Evolutionary conservation across 2,113 vertebrate genomes (phyloP).

Genomic region (Maccullochella peelii): DNA sequence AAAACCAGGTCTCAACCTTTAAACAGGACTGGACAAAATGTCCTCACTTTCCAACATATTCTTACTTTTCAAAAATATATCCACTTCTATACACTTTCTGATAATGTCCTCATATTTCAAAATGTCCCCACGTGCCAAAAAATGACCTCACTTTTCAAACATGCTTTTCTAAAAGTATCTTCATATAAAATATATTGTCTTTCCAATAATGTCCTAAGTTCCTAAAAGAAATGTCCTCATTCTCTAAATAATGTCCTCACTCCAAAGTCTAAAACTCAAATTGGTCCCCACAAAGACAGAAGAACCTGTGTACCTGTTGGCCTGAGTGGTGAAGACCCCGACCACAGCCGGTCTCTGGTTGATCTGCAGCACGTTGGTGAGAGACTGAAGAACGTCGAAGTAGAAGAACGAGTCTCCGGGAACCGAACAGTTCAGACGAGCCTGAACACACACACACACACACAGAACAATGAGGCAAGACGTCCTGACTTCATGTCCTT

Average conservation of each 20-base stretch:
- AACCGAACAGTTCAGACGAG: constrained; percentile 91
- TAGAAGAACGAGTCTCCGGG: constrained; percentile 93
- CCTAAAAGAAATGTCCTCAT: not conserved
- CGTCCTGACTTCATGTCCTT: too few relatives aligned
- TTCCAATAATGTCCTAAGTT: too few relatives aligned
- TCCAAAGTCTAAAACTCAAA: too few relatives aligned
- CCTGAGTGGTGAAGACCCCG: constrained; percentile 92
- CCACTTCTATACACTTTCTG: too few relatives aligned
- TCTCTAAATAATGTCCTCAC: not conserved
- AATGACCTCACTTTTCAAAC: not conserved
- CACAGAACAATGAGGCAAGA: not conserved
- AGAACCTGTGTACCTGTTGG: constrained; percentile 86
- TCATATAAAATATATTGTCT: too few relatives aligned
- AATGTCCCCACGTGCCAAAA: too few relatives aligned
- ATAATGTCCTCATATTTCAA: too few relatives aligned
- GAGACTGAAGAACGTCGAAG: constrained; percentile 92
- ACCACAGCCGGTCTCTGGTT: constrained; percentile 86
- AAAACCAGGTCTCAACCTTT: not conserved
- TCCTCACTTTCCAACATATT: too few relatives aligned
- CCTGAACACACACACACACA: constrained; percentile 53
- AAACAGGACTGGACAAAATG: too few relatives aligned
- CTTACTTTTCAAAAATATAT: too few relatives aligned
- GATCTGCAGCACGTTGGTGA: constrained; percentile 85
- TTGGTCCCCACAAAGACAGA: not conserved
- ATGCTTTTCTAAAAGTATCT: not conserved